Percentiles rank a stretch among this genome's conserved stretches.
These are phyloP conservation scores for Trissonchulus latispiculum DNA, from an alignment of 2,888 invertebrate genomes.

Conservation along the genomic window DNA sequence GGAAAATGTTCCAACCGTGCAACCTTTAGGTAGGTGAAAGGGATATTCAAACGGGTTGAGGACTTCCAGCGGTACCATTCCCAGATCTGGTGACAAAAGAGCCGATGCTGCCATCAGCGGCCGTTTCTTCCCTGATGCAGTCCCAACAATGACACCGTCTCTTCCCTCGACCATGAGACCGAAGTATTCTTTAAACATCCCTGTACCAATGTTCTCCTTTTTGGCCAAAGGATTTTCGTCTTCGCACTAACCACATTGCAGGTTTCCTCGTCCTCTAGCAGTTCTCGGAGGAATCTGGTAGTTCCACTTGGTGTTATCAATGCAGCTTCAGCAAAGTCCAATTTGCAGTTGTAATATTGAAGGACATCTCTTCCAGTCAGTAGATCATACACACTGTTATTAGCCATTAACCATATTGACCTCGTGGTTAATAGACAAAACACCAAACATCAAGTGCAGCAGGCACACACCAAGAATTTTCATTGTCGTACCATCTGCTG, in stretches of 20 bases:
- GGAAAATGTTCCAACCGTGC: background rate
- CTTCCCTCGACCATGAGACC: background rate
- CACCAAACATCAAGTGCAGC: background rate
- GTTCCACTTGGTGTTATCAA: background rate
- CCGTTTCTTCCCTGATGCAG: background rate
- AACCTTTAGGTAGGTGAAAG: background rate
- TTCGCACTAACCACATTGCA: background rate
- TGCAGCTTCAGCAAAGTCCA: background rate
- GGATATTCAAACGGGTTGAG: background rate
- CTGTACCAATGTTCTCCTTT: background rate
- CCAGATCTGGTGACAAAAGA: too few species aligned
- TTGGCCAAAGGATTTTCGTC: background rate
- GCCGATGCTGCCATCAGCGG: too few species aligned
- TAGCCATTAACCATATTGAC: background rate
- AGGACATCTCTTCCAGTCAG: background rate
- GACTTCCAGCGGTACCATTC: too few species aligned
- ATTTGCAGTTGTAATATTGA: background rate
- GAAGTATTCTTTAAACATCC: background rate
- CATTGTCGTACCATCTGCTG: background rate
- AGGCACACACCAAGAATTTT: background rate
- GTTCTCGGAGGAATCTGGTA: background rate
- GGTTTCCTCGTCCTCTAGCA: background rate
- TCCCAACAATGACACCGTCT: background rate
- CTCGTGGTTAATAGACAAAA: background rate
- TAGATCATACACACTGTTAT: background rate